phyloP scores from a whole-genome alignment of 1,140 invertebrate genomes.

The Drosophila dunni region DNA sequence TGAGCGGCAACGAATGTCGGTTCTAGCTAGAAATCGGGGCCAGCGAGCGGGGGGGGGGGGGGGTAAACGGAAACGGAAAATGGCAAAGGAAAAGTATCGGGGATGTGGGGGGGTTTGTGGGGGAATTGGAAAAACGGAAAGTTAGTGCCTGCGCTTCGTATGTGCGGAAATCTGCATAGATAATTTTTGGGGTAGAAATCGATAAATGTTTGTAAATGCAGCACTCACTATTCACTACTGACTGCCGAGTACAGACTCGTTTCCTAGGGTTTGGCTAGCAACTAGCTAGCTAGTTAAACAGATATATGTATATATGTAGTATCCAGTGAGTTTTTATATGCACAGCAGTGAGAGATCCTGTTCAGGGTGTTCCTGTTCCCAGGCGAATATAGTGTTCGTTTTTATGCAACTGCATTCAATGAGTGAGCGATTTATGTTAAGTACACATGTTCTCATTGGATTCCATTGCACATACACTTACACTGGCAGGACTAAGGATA shows the following conservation, averaged over 20 bases:
- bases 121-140: constrained; percentile 24
- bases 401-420: constrained; percentile 81
- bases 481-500: background rate
- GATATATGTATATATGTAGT: background rate
- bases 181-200: constrained; percentile 53
- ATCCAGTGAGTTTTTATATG: constrained; percentile 1
- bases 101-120: background rate
- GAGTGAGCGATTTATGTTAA: constrained; percentile 83
- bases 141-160: constrained; percentile 49
- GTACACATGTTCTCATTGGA: constrained; percentile 82
- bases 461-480: constrained; percentile 62
- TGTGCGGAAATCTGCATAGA: constrained; percentile 58
- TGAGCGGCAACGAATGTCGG: constrained; percentile 37
- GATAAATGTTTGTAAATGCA: constrained; percentile 50
- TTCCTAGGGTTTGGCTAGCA: background rate
- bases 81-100: no score
- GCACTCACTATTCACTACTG: constrained; percentile 1
- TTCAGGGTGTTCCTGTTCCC: background rate
- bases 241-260: background rate
- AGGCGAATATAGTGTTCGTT: constrained; percentile 50
- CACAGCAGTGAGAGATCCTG: constrained; percentile 12
- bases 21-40: constrained; percentile 5
- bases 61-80: background rate
- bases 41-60: background rate
- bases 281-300: constrained; percentile 25